Percentiles rank a stretch among this genome's conserved stretches.
Evolutionary conservation across 2,888 invertebrate species (phyloP).

Genomic region (Drosophila atripex): DNA sequence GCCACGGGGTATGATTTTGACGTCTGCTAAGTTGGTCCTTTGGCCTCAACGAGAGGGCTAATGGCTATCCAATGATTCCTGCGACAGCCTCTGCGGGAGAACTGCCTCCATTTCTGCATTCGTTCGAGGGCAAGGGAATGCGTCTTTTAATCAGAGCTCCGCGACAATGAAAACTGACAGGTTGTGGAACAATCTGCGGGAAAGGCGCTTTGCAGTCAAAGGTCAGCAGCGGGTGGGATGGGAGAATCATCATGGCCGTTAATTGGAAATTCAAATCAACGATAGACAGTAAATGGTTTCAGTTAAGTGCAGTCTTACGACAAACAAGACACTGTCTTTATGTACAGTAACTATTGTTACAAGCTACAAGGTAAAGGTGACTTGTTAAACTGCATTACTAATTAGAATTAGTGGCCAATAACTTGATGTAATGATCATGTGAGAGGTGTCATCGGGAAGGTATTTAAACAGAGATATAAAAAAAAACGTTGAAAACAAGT

Average conservation of each 20-base stretch:
- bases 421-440: background rate
- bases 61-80: constrained; percentile 51
- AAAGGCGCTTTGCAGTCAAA: background rate
- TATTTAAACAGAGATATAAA: background rate
- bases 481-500: background rate
- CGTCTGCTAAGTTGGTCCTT: constrained; percentile 76
- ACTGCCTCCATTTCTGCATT: constrained; percentile 23
- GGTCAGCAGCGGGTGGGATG: background rate
- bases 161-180: constrained; percentile 64
- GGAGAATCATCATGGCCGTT: too few species aligned
- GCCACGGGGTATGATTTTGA: constrained; percentile 80
- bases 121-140: constrained; percentile 25
- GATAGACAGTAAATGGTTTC: background rate
- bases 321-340: too few species aligned
- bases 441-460: background rate
- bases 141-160: constrained; percentile 72
- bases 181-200: constrained; percentile 17
- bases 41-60: constrained; percentile 49
- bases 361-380: background rate
- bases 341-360: background rate
- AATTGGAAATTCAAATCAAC: too few species aligned
- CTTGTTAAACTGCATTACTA: background rate
- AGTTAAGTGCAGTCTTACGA: background rate
- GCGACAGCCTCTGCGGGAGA: constrained; percentile 31
- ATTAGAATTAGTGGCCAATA: background rate